Conservation (phyloP, 1,140 invertebrate genomes). For the Drosophila subpulchrella region DNA sequence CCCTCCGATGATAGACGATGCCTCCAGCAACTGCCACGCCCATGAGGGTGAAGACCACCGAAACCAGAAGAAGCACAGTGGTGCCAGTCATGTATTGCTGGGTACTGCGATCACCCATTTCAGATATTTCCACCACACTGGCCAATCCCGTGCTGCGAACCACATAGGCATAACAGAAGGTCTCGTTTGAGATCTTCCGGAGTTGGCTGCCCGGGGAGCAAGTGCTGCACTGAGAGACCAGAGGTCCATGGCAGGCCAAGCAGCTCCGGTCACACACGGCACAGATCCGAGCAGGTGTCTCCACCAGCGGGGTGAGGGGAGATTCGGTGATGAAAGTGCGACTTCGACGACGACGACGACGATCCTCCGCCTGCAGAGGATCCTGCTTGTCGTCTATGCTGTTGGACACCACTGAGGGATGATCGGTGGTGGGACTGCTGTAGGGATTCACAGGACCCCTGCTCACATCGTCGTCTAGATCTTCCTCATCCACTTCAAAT, state of each 20-base stretch:
- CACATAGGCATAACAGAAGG: constrained; percentile 70
- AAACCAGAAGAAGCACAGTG: constrained; percentile 45
- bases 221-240: constrained; percentile 65
- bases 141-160: constrained; percentile 70
- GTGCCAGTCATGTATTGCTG: constrained; percentile 38
- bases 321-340: background rate
- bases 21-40: constrained; percentile 49
- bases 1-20: constrained; percentile 39
- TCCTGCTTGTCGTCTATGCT: constrained; percentile 46
- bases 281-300: constrained; percentile 47
- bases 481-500: constrained; percentile 11
- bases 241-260: constrained; percentile 61
- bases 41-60: constrained; percentile 39
- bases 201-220: constrained; percentile 72
- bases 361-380: constrained; percentile 68
- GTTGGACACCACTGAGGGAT: constrained; percentile 12
- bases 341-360: constrained; percentile 43
- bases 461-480: background rate
- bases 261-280: constrained; percentile 62
- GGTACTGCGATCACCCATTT: background rate
- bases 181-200: constrained; percentile 66
- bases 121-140: constrained; percentile 51
- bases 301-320: constrained; percentile 16
- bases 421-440: constrained; percentile 5
- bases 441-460: constrained; percentile 1